A percentile compares a stretch with the other conserved stretches of the same genome.
phyloP scores from a whole-genome alignment of 2,113 vertebrate genomes.

The Rostratula benghalensis region DNA sequence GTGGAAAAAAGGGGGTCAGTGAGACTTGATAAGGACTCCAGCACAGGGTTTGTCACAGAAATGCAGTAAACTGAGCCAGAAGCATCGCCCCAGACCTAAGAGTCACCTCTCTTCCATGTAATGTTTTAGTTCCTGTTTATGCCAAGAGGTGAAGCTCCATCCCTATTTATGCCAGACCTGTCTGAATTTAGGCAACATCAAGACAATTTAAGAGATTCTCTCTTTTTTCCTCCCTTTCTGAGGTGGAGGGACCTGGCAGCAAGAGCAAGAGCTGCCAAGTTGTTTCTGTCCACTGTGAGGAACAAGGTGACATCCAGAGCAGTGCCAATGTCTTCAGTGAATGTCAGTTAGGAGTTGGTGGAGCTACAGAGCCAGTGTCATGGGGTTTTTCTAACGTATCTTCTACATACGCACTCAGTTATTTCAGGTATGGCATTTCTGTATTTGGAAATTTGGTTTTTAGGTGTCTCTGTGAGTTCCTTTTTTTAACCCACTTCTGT shows the following conservation, averaged over 20 bases:
- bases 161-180: not conserved
- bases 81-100: not conserved
- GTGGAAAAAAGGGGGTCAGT: not conserved
- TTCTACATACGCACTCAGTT: not conserved
- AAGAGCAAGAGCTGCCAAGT: accelerated
- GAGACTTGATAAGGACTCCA: not conserved
- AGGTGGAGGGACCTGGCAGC: not conserved
- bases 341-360: not conserved
- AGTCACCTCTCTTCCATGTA: accelerated
- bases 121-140: not conserved
- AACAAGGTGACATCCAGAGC: not conserved
- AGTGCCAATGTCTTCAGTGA: not conserved
- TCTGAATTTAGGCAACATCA: not conserved
- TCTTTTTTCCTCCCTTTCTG: not conserved
- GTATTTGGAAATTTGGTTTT: not conserved
- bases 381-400: not conserved
- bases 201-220: not conserved
- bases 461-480: not conserved
- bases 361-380: not conserved
- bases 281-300: not conserved
- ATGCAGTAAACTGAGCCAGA: not conserved
- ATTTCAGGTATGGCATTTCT: not conserved
- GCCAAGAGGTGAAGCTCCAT: not conserved
- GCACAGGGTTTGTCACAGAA: not conserved
- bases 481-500: not conserved